Percentiles rank a stretch among this genome's conserved stretches.
Conservation (phyloP, 2,888 invertebrate genomes). For the Merodon equestris region DNA sequence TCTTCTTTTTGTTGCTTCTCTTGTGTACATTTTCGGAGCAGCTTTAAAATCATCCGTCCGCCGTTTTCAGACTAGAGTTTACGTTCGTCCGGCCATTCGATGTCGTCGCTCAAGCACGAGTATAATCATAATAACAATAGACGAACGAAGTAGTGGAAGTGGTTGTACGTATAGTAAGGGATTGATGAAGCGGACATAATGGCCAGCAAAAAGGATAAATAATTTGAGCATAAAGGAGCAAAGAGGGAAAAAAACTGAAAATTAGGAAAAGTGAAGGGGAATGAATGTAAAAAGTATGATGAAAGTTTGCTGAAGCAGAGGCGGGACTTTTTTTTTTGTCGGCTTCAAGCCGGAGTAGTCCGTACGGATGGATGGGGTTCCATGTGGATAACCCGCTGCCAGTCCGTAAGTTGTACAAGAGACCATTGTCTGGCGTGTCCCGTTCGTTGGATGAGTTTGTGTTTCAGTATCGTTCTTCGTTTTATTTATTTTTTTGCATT, state of each 20-base stretch:
- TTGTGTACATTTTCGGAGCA: constrained; percentile 6
- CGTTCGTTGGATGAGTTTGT: no score
- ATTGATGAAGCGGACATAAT: constrained; percentile 63
- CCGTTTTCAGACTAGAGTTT: constrained; percentile 24
- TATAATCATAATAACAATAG: constrained; percentile 55
- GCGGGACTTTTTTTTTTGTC: constrained; percentile 8
- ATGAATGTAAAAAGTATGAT: constrained; percentile 33
- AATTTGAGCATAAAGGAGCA: constrained; percentile 53
- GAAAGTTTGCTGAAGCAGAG: constrained; percentile 28
- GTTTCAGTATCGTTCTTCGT: no score
- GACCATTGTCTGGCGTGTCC: no score
- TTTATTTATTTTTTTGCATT: no score
- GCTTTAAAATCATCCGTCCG: constrained; percentile 39
- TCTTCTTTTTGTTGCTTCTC: no score
- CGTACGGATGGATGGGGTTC: background rate
- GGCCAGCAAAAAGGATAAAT: constrained; percentile 53
- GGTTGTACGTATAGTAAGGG: constrained; percentile 48
- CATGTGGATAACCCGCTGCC: constrained; percentile 33
- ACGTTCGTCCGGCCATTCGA: constrained; percentile 10
- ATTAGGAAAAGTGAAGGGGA: no score
- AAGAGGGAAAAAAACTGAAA: background rate
- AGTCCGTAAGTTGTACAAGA: background rate
- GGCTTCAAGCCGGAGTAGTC: no score
- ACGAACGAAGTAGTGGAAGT: constrained; percentile 50
- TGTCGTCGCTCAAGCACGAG: constrained; percentile 10